These are phyloP conservation scores for Hemibagrus wyckioides DNA, from an alignment of 2,113 vertebrate species.

Conservation along the genomic window DNA sequence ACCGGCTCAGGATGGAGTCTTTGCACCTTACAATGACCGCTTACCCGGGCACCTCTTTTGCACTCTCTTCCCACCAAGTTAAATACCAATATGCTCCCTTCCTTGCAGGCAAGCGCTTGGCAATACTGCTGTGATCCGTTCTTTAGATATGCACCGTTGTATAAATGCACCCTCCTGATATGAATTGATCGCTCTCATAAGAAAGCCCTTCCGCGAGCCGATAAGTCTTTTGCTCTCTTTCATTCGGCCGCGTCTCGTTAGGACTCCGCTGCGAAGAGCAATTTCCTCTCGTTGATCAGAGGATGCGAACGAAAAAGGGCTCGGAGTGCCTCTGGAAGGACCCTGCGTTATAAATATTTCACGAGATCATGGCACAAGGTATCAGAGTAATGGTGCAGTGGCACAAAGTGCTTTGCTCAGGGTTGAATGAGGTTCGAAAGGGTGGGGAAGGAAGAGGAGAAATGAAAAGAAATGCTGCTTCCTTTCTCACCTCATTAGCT, in stretches of 20 bases:
- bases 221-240: constrained; percentile 27
- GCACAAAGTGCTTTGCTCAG: constrained; percentile 25
- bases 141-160: background rate
- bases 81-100: background rate
- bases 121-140: background rate
- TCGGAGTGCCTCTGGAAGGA: constrained; percentile 41
- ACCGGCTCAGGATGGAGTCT: background rate
- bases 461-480: constrained; percentile 2
- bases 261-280: constrained; percentile 13
- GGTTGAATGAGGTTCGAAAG: constrained; percentile 10
- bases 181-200: constrained; percentile 44
- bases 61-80: background rate
- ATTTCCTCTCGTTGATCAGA: constrained; percentile 35
- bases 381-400: constrained; percentile 37
- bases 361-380: constrained; percentile 39
- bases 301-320: constrained; percentile 1
- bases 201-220: constrained; percentile 15
- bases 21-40: background rate
- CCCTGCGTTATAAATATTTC: constrained; percentile 52
- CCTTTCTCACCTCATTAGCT: constrained; percentile 21
- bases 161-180: constrained; percentile 42
- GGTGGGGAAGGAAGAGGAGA: background rate
- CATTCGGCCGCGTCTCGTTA: constrained; percentile 29
- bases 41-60: background rate
- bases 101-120: background rate